Percentiles rank a stretch among this genome's conserved stretches.
phyloP scores from a whole-genome alignment of 2,888 invertebrate genomes.

The Coremacera marginata region DNA sequence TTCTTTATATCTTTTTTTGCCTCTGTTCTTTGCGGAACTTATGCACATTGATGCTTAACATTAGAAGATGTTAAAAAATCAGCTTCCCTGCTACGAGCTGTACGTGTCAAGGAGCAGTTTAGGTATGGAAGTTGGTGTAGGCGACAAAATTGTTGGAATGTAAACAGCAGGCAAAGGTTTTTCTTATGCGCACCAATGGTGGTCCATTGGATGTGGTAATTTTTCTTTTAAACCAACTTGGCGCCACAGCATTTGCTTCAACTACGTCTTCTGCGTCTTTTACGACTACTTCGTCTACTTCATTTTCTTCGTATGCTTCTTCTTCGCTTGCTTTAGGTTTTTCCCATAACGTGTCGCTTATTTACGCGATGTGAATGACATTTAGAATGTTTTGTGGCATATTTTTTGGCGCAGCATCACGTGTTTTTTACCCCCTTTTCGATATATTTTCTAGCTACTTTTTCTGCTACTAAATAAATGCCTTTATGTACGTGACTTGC shows the following conservation, averaged over 20 bases:
- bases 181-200: no score
- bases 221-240: no score
- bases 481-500: constrained; percentile 32
- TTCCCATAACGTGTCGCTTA: neutral
- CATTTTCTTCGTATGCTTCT: neutral
- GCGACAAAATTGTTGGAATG: no score
- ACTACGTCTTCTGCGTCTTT: no score
- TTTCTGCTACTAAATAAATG: constrained; percentile 28
- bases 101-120: constrained; percentile 10
- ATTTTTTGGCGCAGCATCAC: constrained; percentile 26
- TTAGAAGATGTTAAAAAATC: neutral
- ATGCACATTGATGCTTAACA: neutral
- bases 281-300: neutral
- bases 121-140: no score
- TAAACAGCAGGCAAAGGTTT: neutral
- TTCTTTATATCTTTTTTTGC: neutral
- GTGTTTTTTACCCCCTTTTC: constrained; percentile 13
- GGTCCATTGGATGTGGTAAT: no score
- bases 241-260: no score
- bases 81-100: neutral
- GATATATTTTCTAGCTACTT: neutral
- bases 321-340: neutral
- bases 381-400: constrained; percentile 31
- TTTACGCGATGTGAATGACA: constrained; percentile 33
- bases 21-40: neutral